Conservation (phyloP, 2,113 vertebrate genomes). For the Rhodinocichla rosea region DNA sequence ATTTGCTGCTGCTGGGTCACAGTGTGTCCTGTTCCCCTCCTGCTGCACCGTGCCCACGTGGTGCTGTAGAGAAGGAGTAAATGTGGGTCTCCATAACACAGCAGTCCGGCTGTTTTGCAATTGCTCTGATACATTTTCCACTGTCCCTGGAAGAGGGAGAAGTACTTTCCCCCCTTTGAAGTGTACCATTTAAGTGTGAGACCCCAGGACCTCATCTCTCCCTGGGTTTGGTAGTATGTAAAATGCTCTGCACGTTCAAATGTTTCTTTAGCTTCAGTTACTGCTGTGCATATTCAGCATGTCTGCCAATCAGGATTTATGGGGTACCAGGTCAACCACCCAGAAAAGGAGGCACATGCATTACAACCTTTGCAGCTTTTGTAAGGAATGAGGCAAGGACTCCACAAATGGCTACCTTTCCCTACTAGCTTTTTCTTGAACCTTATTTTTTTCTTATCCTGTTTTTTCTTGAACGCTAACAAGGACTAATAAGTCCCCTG, state of each 20-base stretch:
- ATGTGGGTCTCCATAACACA: background rate
- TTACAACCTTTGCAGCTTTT: conserved; percentile 14
- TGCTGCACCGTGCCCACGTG: fast-evolving
- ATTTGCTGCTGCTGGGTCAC: background rate
- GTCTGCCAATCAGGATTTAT: conserved; percentile 35
- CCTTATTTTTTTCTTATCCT: background rate
- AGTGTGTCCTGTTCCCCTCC: background rate
- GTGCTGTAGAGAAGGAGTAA: fast-evolving
- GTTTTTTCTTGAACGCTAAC: background rate
- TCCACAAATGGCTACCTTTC: background rate
- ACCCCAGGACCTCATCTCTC: background rate
- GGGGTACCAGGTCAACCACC: conserved; percentile 51
- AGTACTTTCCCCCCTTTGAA: background rate
- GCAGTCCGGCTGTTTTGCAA: background rate
- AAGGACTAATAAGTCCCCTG: background rate
- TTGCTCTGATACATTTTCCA: background rate
- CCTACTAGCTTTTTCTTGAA: background rate
- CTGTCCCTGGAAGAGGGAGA: background rate
- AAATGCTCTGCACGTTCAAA: background rate
- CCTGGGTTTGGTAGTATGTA: background rate
- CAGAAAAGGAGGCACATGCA: conserved; percentile 13
- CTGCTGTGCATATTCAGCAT: conserved; percentile 27
- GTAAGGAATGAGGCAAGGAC: background rate
- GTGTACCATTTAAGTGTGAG: background rate
- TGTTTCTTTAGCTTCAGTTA: background rate